phyloP scores from a whole-genome alignment of 92 coral and sea anemone genomes.

The Epizoanthus fatuus region DNA sequence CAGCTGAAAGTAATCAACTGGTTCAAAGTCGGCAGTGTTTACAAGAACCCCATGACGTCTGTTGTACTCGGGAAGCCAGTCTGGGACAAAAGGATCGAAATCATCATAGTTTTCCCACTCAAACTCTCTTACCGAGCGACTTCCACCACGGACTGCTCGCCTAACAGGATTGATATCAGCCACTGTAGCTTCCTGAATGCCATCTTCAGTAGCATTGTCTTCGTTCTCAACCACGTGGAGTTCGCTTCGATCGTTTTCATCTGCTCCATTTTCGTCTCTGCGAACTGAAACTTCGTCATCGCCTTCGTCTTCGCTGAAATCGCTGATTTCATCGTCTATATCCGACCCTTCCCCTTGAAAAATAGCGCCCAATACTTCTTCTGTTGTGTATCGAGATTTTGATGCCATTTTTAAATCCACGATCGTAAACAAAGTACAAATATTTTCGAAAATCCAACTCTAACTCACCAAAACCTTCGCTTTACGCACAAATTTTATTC shows the following conservation, averaged over 20 bases:
- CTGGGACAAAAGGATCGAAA: slow-evolving; percentile 41
- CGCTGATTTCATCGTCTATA: slow-evolving; percentile 44
- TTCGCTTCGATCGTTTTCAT: slow-evolving; percentile 35
- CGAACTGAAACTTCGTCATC: background rate
- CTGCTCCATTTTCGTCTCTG: slow-evolving; percentile 30
- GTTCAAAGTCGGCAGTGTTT: slow-evolving; percentile 57
- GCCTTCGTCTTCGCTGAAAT: slow-evolving; percentile 32
- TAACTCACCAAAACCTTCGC: background rate
- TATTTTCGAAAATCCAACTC: slow-evolving; percentile 30
- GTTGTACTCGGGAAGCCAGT: slow-evolving; percentile 58
- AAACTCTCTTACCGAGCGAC: background rate
- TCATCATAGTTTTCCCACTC: slow-evolving; percentile 52
- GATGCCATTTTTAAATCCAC: slow-evolving; percentile 72
- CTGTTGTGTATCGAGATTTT: slow-evolving; percentile 16
- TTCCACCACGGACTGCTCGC: slow-evolving; percentile 8
- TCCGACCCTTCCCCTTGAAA: slow-evolving; percentile 68
- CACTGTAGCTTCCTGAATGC: background rate
- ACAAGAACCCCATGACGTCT: slow-evolving; percentile 56
- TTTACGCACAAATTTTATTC: background rate
- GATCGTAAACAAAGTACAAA: slow-evolving; percentile 10
- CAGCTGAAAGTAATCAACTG: slow-evolving; percentile 55
- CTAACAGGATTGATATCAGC: background rate
- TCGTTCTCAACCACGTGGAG: slow-evolving; percentile 10
- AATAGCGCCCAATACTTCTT: slow-evolving; percentile 53
- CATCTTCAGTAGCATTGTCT: background rate